Base-by-base conservation (phyloP, 1,140 invertebrate species). In the Habropoda laboriosa region DNA sequence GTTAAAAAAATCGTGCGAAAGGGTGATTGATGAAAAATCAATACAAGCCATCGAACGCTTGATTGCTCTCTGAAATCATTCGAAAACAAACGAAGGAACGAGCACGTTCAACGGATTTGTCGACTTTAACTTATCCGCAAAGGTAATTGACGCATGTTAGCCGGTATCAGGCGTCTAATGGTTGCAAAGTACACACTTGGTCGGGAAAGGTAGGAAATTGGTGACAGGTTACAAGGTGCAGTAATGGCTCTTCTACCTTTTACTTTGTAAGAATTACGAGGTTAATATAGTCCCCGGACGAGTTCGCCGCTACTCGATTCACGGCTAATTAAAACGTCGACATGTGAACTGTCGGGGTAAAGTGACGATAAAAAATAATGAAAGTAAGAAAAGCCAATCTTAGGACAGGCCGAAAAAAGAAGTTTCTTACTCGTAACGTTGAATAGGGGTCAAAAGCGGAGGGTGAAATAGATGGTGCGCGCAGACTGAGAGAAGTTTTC, bases 291-390 rank as follows among this genome's bases (percentile, higher is more conserved):
- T 89, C 86, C 53, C 42, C 83, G 67, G 80, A 84, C 73, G 83
- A 67, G 67, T n/a, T 49, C 8, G 45, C 75, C 68, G 82, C 67
- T 71, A 87, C 85, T 87, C 83, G 82, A 90, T 86, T 81, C 79
- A 89, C 74, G 81, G 68, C 74, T 86, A 89, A 90, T 91, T 91
- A 91, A 91, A 91, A 91, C 91, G 89, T 91, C 81, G 86, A 89
- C 83, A 86, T 77, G 70, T 82, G 67, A 67, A 81, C 84, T 88
- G 85, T 90, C 89, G 85, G 87, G 82, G 74, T 79, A 86, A n/a
- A 87, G 88, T 81, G 88, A 89, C 88, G 87, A 91, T 91, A 91
- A 90, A 92, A 90, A 88, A 86, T 90, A 91, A 91, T 89, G 89
- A 92, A 89, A 91, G 88, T 89, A 89, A 85, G 89, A 91, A 90